Evolutionary conservation across 2,888 invertebrate species (phyloP).

Genomic region (Apamea epomidion): DNA sequence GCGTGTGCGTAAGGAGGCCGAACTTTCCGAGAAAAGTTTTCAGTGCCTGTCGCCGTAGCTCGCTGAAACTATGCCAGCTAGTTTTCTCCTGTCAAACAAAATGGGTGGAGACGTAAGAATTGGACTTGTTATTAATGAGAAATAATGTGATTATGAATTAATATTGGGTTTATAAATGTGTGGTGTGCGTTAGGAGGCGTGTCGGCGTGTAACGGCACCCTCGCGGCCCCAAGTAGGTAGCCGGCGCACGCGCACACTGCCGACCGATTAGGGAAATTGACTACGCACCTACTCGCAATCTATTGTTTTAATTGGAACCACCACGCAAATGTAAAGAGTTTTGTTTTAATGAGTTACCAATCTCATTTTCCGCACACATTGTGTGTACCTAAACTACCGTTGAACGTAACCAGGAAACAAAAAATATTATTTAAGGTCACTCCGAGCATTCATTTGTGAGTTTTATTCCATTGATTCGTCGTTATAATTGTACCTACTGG

Average conservation of each 20-base stretch:
- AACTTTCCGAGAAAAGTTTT: slow-evolving; percentile 78
- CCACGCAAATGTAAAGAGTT: slow-evolving; percentile 68
- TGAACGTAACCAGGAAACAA: slow-evolving; percentile 62
- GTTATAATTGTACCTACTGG: slow-evolving; percentile 13
- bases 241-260: slow-evolving; percentile 74
- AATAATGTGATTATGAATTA: slow-evolving; percentile 52
- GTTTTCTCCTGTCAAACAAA: slow-evolving; percentile 41
- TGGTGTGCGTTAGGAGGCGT: slow-evolving; percentile 80
- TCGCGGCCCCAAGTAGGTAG: slow-evolving; percentile 85
- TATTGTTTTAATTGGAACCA: slow-evolving; percentile 78
- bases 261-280: slow-evolving; percentile 83
- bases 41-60: slow-evolving; percentile 62
- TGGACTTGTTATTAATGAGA: slow-evolving; percentile 28
- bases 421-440: slow-evolving; percentile 55
- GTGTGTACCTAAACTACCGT: slow-evolving; percentile 53
- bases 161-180: slow-evolving; percentile 61
- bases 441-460: slow-evolving; percentile 36
- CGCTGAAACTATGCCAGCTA: slow-evolving; percentile 60
- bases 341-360: slow-evolving; percentile 70
- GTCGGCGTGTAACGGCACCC: slow-evolving; percentile 82
- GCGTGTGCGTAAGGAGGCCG: slow-evolving; percentile 75
- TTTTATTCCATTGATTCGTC: slow-evolving; percentile 42
- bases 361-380: slow-evolving; percentile 66
- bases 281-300: slow-evolving; percentile 74
- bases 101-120: slow-evolving; percentile 22